These are phyloP conservation scores for Ellobius talpinus DNA, from an alignment of 2,113 vertebrate genomes.

Conservation along the genomic window DNA sequence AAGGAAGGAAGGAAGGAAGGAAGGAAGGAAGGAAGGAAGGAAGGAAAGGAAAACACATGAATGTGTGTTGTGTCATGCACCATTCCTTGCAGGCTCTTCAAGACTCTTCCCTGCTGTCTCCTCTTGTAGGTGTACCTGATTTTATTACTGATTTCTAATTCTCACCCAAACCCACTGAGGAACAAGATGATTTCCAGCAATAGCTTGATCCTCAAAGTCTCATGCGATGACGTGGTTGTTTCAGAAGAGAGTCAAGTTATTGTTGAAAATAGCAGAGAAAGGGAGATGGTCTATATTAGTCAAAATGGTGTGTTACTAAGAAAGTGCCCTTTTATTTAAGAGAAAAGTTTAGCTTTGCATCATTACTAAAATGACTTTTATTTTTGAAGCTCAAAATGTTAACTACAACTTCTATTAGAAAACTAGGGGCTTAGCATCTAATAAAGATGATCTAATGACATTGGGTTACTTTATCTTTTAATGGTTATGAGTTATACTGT, in stretches of 20 bases:
- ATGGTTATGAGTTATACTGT: neutral
- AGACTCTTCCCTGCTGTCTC: too few relatives aligned
- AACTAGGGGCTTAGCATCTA: neutral
- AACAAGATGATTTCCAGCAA: neutral
- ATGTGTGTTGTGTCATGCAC: neutral
- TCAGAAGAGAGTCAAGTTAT: neutral
- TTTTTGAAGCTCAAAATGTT: slow-evolving; percentile 7
- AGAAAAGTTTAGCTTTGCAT: slow-evolving; percentile 34
- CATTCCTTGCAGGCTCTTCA: neutral
- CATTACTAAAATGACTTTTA: slow-evolving; percentile 11
- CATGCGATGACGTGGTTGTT: neutral
- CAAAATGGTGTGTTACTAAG: neutral
- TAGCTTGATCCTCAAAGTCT: neutral
- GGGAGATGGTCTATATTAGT: neutral
- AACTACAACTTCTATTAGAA: slow-evolving; percentile 4
- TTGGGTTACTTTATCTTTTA: neutral
- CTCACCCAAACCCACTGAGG: too few relatives aligned
- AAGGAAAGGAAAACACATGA: neutral
- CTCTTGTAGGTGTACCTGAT: neutral
- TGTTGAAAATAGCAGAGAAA: neutral
- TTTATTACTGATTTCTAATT: neutral
- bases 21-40: neutral
- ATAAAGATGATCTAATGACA: neutral
- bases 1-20: neutral
- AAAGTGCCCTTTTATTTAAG: slow-evolving; percentile 3